These are phyloP conservation scores for silkworm (Bombyx mori) DNA, from an alignment of 1,140 invertebrate genomes.

Conservation along the genomic window DNA sequence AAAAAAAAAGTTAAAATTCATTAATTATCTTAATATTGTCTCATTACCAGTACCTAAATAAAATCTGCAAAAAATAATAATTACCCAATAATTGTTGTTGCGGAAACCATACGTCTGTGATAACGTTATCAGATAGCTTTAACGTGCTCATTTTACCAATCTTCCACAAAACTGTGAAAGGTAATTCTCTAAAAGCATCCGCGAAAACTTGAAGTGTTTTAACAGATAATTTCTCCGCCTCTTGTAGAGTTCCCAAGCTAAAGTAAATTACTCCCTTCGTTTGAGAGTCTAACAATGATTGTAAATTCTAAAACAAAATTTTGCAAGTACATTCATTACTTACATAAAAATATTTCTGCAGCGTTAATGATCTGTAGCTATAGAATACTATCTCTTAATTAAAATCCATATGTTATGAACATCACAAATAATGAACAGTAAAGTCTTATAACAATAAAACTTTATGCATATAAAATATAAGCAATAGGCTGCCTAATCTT, in stretches of 20 bases:
- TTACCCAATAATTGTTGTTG: constrained; percentile 75
- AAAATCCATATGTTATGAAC: no score
- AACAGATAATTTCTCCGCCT: constrained; percentile 50
- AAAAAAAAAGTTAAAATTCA: no score
- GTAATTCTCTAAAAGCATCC: constrained; percentile 66
- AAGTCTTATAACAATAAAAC: no score
- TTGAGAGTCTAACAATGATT: constrained; percentile 60
- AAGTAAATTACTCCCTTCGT: constrained; percentile 69
- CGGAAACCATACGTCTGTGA: constrained; percentile 71
- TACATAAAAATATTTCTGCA: no score
- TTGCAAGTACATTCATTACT: constrained; percentile 2
- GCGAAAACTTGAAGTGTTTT: constrained; percentile 50
- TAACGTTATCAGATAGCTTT: constrained; percentile 67
- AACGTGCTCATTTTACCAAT: constrained; percentile 65
- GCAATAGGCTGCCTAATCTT: no score
- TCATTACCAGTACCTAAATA: no score
- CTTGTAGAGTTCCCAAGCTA: constrained; percentile 68
- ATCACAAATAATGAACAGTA: no score
- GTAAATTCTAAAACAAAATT: constrained; percentile 51
- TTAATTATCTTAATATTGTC: no score
- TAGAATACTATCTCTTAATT: no score
- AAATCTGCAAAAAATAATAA: background rate
- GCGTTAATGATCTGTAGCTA: no score
- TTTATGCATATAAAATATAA: no score
- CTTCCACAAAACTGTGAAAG: constrained; percentile 74